Percentiles rank a stretch among this genome's conserved stretches.
phyloP scores from a whole-genome alignment of 2,888 invertebrate genomes.

The Folsomia manolachei region DNA sequence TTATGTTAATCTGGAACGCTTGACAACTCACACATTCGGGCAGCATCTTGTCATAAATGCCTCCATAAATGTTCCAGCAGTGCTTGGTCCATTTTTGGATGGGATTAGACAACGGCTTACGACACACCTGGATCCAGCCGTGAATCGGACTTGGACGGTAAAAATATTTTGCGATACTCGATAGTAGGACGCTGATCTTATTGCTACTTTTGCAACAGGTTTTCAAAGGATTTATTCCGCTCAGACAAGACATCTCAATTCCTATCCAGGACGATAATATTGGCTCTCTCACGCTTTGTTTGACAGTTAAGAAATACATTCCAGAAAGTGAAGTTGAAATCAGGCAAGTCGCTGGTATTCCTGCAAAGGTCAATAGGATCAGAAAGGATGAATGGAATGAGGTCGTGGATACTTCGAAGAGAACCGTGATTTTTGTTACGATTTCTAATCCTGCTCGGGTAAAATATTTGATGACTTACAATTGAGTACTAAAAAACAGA shows the following conservation, averaged over 20 bases:
- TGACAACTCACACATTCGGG: slow-evolving; percentile 22
- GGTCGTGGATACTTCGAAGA: not conserved
- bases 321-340: slow-evolving; percentile 18
- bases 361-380: not conserved
- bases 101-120: not conserved
- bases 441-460: slow-evolving; percentile 3
- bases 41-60: slow-evolving; percentile 29
- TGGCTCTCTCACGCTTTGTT: slow-evolving; percentile 21
- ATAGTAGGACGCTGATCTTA: not conserved
- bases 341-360: slow-evolving; percentile 14
- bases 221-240: slow-evolving; percentile 4
- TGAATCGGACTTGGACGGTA: not conserved
- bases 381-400: slow-evolving; percentile 26
- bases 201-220: slow-evolving; percentile 5
- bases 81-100: slow-evolving; percentile 25
- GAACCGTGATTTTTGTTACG: slow-evolving; percentile 4
- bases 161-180: not conserved
- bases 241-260: slow-evolving; percentile 16
- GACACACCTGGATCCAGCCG: not conserved
- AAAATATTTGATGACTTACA: not conserved
- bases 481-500: not conserved
- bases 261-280: slow-evolving; percentile 30
- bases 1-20: slow-evolving; percentile 29
- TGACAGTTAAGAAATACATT: slow-evolving; percentile 27
- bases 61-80: slow-evolving; percentile 23